Evolutionary conservation across 2,797 vertebrate species (phyloP).

Genomic region (Phataginus tricuspis): DNA sequence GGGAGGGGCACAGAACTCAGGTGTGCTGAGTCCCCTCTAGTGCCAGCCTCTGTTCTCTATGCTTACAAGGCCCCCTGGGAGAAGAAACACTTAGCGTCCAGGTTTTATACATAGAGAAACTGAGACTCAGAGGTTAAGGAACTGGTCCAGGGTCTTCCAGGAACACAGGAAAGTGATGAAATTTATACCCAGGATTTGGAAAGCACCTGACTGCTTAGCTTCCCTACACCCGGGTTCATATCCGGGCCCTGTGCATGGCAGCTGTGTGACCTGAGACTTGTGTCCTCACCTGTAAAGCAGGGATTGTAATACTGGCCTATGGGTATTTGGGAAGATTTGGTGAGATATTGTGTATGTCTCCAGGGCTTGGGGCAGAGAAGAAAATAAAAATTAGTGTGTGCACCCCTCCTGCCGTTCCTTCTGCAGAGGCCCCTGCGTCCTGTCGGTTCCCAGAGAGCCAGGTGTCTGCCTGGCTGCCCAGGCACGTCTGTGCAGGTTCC

Average conservation of each 20-base stretch:
- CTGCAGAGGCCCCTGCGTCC: neutral
- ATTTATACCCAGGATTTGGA: neutral
- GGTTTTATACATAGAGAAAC: neutral
- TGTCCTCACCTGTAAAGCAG: neutral
- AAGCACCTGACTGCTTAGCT: neutral
- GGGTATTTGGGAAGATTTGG: neutral
- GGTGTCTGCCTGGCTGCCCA: neutral
- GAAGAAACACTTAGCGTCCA: neutral
- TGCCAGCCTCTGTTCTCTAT: too few species aligned
- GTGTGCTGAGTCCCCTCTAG: neutral
- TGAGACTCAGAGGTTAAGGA: neutral
- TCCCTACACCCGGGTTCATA: neutral
- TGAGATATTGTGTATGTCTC: neutral
- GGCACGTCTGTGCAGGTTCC: neutral
- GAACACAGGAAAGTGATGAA: neutral
- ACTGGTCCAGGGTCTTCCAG: neutral
- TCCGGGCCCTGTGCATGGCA: neutral
- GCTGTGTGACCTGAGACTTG: neutral
- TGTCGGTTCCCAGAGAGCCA: neutral
- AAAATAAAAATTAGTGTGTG: accelerated
- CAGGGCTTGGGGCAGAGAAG: neutral
- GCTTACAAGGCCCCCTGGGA: neutral
- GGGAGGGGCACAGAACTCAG: neutral
- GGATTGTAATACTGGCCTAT: neutral
- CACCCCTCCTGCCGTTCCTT: accelerated